phyloP scores from a whole-genome alignment of 2,888 invertebrate species.

The Bedellia somnulentella region DNA sequence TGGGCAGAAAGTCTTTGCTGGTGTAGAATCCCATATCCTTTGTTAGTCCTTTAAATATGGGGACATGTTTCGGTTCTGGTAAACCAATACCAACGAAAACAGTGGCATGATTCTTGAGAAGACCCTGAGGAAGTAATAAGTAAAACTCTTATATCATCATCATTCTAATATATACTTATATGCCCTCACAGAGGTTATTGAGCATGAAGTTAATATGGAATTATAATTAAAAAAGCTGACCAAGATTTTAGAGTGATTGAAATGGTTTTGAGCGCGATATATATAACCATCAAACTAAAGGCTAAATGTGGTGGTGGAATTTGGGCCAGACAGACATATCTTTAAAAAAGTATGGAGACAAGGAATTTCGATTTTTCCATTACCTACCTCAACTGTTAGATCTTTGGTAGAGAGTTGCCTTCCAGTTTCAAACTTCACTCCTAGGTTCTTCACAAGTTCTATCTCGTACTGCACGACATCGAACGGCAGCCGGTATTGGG shows the following conservation, averaged over 20 bases:
- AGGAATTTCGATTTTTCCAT: no score
- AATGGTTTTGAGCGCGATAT: no score
- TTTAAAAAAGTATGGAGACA: no score
- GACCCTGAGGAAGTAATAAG: slow-evolving; percentile 32
- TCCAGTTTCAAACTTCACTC: slow-evolving; percentile 82
- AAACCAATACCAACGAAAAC: slow-evolving; percentile 88
- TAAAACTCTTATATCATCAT: slow-evolving; percentile 2
- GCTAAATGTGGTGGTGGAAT: no score
- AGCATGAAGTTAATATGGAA: no score
- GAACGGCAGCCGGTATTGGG: slow-evolving; percentile 93
- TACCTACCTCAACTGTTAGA: slow-evolving; percentile 64
- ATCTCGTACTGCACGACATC: slow-evolving; percentile 93
- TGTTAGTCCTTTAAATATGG: slow-evolving; percentile 75
- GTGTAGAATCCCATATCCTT: slow-evolving; percentile 89
- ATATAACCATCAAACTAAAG: no score
- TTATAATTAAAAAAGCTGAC: no score
- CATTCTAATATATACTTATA: no score
- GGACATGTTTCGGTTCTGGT: slow-evolving; percentile 83
- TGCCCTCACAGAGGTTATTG: no score
- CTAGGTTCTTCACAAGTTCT: slow-evolving; percentile 86
- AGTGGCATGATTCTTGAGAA: slow-evolving; percentile 73
- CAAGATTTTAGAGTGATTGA: no score
- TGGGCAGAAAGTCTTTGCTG: slow-evolving; percentile 90
- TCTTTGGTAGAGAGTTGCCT: slow-evolving; percentile 71
- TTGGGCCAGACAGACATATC: no score